Base-by-base conservation (phyloP, 2,113 vertebrate genomes). In the Polypterus bichir region DNA sequence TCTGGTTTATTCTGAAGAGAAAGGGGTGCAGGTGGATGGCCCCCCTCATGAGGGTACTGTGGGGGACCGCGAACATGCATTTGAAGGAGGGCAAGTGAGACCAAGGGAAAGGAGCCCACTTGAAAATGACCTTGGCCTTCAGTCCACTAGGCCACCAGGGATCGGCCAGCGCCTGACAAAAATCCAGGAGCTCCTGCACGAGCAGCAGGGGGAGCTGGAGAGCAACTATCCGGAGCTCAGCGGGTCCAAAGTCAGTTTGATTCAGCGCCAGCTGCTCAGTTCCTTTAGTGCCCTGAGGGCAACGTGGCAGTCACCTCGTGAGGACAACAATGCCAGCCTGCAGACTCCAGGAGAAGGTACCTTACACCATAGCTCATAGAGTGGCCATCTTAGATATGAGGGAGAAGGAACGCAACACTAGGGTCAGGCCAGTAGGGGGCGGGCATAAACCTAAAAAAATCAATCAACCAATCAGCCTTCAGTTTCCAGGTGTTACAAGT, bases 171-270 rank as follows among this genome's bases (percentile, higher is more conserved):
- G 96, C 0, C 90, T 99, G 2, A 97, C 89, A 70, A 91, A 90
- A 68, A 87, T 99, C 78, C 93, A 96, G 64, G 93, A 92, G 53
- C 91, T 99, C 4, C 79, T 99, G 59, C 92, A 94, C 57, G 95
- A 99, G 70, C 96, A 99, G 78, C 97, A 94, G 94, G 87, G 81
- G 63, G 93, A 89, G 68, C 76, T 99, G 69, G 94, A 95, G 66
- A 91, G 92, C 0, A 80, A 90, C 44, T 81, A 88, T 67, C 92
- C 91, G 0, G 93, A 95, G 75, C 78, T 87, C 55, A 76, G 86
- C 53, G 88, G 83, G 1, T 98, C 91, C 64, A 97, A 96, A 79
- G 93, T 99, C 81, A 97, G 93, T 77, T 92, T 93, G 60, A 97
- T 98, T 70, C 93, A 97, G 79, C 93, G 85, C 77, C 95, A 99